Percentiles rank a stretch among this genome's conserved stretches.
phyloP scores from a whole-genome alignment of 35 echinoderm and acorn worm species.

The Acanthaster planci region DNA sequence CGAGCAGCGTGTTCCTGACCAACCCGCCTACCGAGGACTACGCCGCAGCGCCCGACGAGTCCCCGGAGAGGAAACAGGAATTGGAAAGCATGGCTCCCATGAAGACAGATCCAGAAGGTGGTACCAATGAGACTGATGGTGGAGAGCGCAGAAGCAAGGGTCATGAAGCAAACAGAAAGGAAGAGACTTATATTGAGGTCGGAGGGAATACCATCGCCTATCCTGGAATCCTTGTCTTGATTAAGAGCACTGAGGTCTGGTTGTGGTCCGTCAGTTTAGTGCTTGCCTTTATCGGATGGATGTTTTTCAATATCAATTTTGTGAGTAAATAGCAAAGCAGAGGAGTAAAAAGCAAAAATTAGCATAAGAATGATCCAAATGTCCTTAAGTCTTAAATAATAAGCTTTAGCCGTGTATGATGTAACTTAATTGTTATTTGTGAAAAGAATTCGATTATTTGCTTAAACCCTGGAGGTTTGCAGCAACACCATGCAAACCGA shows the following conservation, averaged over 20 bases:
- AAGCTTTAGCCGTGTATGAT: no score
- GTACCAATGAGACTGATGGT: neutral
- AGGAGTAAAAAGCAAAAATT: no score
- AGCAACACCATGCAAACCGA: no score
- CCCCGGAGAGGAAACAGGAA: neutral
- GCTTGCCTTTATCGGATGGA: neutral
- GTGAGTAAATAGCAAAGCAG: no score
- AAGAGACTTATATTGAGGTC: neutral
- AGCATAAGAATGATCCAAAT: no score
- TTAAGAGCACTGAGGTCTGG: neutral
- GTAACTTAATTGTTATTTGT: no score
- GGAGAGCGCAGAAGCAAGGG: neutral
- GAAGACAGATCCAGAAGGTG: neutral
- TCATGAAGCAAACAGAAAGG: neutral
- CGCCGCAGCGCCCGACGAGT: neutral
- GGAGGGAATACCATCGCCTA: neutral
- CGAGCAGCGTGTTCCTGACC: neutral
- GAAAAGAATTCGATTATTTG: no score
- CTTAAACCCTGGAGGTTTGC: no score
- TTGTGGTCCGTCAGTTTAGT: neutral
- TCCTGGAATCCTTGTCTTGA: neutral
- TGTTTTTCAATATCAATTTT: neutral
- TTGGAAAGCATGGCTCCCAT: neutral
- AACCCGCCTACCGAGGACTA: neutral
- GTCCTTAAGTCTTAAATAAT: no score